Evolutionary conservation across 1,140 invertebrate species (phyloP).

Genomic region (Schlechtendalia chinensis): DNA sequence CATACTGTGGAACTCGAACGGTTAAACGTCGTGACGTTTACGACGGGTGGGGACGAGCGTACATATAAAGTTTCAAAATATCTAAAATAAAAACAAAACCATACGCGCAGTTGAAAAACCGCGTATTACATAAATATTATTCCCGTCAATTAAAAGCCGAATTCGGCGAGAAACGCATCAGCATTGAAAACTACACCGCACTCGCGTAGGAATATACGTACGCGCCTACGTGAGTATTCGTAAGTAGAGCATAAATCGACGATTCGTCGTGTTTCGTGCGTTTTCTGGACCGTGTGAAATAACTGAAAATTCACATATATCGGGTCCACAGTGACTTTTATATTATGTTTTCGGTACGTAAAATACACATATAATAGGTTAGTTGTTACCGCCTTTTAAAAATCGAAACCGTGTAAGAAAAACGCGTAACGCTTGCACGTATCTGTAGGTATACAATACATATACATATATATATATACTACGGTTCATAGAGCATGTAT

Average conservation of each 20-base stretch:
- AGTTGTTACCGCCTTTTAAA: not conserved
- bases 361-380: not conserved
- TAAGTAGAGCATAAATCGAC: constrained; percentile 36
- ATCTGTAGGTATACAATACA: not conserved
- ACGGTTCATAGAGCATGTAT: constrained; percentile 28
- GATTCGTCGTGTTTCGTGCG: not conserved
- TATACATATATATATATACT: not conserved
- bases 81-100: too few relatives aligned
- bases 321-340: not conserved
- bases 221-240: too few relatives aligned
- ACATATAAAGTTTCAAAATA: too few relatives aligned
- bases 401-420: not conserved
- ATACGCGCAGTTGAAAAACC: too few relatives aligned
- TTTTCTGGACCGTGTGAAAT: constrained; percentile 28
- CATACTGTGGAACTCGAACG: not conserved
- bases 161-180: too few relatives aligned
- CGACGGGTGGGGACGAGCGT: too few relatives aligned
- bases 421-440: not conserved
- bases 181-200: too few relatives aligned
- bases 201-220: too few relatives aligned
- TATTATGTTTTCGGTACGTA: not conserved
- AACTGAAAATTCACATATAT: constrained; percentile 7
- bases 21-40: too few relatives aligned
- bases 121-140: too few relatives aligned
- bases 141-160: too few relatives aligned